Base-by-base conservation (phyloP, 2,797 vertebrate genomes). In the Eremophila alpestris region DNA sequence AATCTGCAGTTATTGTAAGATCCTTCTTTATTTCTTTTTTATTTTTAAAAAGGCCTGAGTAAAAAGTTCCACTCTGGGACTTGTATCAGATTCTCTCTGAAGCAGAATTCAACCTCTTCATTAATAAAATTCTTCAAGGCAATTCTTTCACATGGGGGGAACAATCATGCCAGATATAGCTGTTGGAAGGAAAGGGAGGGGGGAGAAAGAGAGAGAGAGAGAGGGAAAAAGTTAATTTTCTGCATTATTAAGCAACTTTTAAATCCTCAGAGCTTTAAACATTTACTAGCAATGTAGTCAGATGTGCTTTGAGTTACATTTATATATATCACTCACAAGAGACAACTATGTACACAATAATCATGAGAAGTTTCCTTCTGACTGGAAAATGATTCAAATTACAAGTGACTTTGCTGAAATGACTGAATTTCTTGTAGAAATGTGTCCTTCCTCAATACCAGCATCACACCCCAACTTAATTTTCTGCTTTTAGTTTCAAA, bases 91-190 rank as follows among this genome's bases (percentile, higher is more conserved):
- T 98, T 97, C 97, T 97, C 95, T 98, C 97, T 96, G 97, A 97
- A 97, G 98, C 97, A 98, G 98, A 98, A 98, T 98, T 97, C 98
- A 98, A 98, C 97, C 95, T 98, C 98, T 98, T 98, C 98, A 97
- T 98, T 97, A 97, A 97, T 96, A 97, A 97, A 98, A 98, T 98
- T 98, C 98, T 98, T 98, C 98, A 98, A 98, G 98, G 98, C 98
- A 98, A 97, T 98, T 98, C 98, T 97, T 99, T 99, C 99, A 99
- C 99, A 99, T 99, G 97, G 99, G 99, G 97, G 99, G 99, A 98
- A 99, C 99, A 96, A 99, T 99, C 99, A 99, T 99, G 98, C 99
- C 99, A 95, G 99, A 99, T 98, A 99, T 99, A 95, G 98, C 99
- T 99, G 98, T 89, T 94, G 96, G 97, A 98, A 98, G 75, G 98